phyloP scores from a whole-genome alignment of 2,888 invertebrate genomes.

The Cephus nigrinus region DNA sequence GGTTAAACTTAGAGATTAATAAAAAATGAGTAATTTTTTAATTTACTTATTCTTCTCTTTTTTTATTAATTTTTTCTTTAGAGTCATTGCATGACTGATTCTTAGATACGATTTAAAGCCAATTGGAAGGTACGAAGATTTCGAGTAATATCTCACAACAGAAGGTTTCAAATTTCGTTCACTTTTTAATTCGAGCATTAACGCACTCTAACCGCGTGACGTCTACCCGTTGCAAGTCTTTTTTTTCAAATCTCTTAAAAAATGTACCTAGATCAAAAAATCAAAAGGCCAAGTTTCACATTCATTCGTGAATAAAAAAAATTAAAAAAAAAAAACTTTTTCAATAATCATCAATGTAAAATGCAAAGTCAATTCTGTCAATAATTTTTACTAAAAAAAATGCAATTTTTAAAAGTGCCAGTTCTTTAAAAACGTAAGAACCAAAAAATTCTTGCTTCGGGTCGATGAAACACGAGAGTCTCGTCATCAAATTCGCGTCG shows the following conservation, averaged over 20 bases:
- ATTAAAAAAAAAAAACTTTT: neutral
- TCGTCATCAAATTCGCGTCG: slow-evolving; percentile 24
- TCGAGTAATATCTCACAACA: slow-evolving; percentile 17
- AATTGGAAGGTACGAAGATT: slow-evolving; percentile 58
- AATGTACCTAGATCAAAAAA: neutral
- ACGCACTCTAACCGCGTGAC: neutral
- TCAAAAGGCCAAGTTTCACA: neutral
- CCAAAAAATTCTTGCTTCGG: neutral
- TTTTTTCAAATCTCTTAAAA: neutral
- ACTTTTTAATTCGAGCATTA: neutral
- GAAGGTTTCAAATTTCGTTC: neutral
- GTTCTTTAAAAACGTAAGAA: neutral
- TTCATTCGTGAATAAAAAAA: neutral
- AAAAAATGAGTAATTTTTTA: neutral
- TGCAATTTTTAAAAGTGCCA: no score
- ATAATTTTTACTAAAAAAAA: no score
- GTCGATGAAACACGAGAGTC: slow-evolving; percentile 5
- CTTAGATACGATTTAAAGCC: slow-evolving; percentile 59
- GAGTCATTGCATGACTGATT: slow-evolving; percentile 59
- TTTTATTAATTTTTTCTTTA: slow-evolving; percentile 37
- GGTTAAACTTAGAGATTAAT: neutral
- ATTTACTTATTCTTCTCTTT: neutral
- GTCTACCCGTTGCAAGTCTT: neutral
- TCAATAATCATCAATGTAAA: neutral
- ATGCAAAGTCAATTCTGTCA: neutral